Base-by-base conservation (phyloP, 2,888 invertebrate genomes). In the Diachrysia chrysitis region DNA sequence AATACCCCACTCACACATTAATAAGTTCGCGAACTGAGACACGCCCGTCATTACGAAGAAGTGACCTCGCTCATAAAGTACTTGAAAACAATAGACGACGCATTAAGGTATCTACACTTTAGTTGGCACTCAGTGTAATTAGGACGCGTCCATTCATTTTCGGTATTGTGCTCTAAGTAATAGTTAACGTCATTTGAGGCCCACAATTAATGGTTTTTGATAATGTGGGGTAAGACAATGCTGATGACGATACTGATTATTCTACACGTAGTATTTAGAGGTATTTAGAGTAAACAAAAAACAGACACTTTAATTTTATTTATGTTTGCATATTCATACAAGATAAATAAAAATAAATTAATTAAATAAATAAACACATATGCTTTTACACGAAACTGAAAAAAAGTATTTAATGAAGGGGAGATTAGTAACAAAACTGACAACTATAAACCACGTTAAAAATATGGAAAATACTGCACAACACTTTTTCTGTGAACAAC, bases 111-210 rank as follows among this genome's bases (percentile, higher is more conserved):
- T 73, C 55, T n/a, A 59, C 55, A 56, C 46, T 72, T 72, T 69
- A 54, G 59, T 48, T 74, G 32, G 74, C 58, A 73, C 69, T 74
- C 23, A 32, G 37, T 63, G 53, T 73, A 72, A 72, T 63, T 74
- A 59, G 29, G 37, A 32, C 9, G 12, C 10, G 21, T 73, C 59
- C 61, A 59, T 67, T 73, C 25, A 25, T 56, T 35, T 73, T 57
- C 55, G 51, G 35, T 35, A 56, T 59, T 59, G n/a, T 56, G 9
- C 42, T 12, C 10, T 19, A 60, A 57, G 21, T 62, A n/a, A 14
- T 17, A 48, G 48, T 37, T 19, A 59, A 62, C 19, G 21, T 56
- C 19, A 29, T 56, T 73, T 54, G 19, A 62, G 46, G 58, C 42
- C 5, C 14, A 29, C 23, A 53, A 3, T 32, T 37, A 65, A 55